Evolutionary conservation across 2,888 invertebrate species (phyloP), one percentile per base, ranked within the genome.

Genomic region (Chaitophorus viminalis): DNA sequence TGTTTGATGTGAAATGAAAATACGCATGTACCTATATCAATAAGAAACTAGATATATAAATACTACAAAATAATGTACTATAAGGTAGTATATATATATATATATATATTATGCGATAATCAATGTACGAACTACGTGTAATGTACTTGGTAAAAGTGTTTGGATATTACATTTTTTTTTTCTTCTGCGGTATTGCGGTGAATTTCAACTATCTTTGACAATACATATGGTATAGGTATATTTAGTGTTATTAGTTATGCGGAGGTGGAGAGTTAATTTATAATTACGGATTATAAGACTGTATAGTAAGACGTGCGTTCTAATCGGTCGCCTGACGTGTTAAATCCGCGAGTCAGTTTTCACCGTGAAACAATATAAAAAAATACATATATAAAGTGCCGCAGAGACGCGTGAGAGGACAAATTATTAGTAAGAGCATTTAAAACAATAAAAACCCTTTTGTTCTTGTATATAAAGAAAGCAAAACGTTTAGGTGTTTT

Each of bases 181-280:
- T 75, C 29, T 21, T 60, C 9, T n/a, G 83, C 29, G 74, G 75
- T 75, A 54, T 83, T 46, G 84, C 33, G 84, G 84, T 46, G 25
- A 36, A 76, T 76, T 85, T 76, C 65, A 65, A 76, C 46, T 60
- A 65, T 31, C 82, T 33, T 54, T 83, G 54, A 83, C 82, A 74
- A 29, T 36, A 31, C 25, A 60, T 39, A 39, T 39, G 39, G 25
- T 60, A 60, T 25, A 60, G 21, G 21, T 4, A 60, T 60, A 60
- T 21, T 60, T 25, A 11, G 46, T 46, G 2, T 11, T 46, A 46
- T 46, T 14, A 46, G 6, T 39, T 39, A 60, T 3, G 29, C 31
- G 70, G 68, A 21, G 31, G 39, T 4, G 70, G 72, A 72, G 25
- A n/a, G 65, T 60, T 31, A 17, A 31, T 77, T 77, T 46, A 46